phyloP scores from a whole-genome alignment of 35 echinoderm and acorn worm species.

The Apostichopus parvimensis region DNA sequence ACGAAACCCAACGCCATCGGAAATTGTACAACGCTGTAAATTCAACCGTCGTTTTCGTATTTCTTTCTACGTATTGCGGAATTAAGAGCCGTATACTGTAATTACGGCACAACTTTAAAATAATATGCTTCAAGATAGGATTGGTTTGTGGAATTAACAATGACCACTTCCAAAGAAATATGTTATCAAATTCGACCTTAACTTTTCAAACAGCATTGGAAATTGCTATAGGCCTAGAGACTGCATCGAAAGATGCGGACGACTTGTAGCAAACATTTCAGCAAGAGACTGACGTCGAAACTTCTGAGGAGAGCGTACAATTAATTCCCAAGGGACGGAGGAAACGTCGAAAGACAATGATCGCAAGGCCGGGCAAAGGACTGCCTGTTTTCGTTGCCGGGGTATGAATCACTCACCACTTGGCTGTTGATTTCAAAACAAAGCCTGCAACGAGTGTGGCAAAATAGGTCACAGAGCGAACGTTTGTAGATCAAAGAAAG shows the following conservation, averaged over 20 bases:
- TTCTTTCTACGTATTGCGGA: too few species aligned
- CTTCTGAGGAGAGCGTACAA: not conserved
- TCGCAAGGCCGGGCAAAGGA: not conserved
- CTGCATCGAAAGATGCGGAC: not conserved
- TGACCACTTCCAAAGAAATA: not conserved
- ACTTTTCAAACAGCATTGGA: slow-evolving; percentile 4
- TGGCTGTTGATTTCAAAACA: not conserved
- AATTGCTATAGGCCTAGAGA: not conserved
- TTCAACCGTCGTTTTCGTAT: slow-evolving; percentile 56
- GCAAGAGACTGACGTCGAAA: not conserved
- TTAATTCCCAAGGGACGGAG: not conserved
- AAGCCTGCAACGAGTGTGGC: slow-evolving; percentile 19
- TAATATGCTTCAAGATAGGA: not conserved
- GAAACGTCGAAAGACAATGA: not conserved
- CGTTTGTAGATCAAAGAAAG: not conserved
- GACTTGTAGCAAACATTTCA: not conserved
- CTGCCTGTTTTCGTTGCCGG: not conserved
- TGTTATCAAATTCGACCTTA: not conserved
- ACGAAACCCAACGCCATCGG: slow-evolving; percentile 42
- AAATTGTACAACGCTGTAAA: slow-evolving; percentile 63
- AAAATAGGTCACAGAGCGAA: slow-evolving; percentile 4
- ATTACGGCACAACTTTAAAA: too few species aligned
- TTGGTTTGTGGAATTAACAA: slow-evolving; percentile 12
- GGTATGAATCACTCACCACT: not conserved
- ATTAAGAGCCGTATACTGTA: not conserved